Percentiles rank a stretch among this genome's conserved stretches.
Conservation (phyloP, 2,113 vertebrate species). For the Campylorhamphus procurvoides region DNA sequence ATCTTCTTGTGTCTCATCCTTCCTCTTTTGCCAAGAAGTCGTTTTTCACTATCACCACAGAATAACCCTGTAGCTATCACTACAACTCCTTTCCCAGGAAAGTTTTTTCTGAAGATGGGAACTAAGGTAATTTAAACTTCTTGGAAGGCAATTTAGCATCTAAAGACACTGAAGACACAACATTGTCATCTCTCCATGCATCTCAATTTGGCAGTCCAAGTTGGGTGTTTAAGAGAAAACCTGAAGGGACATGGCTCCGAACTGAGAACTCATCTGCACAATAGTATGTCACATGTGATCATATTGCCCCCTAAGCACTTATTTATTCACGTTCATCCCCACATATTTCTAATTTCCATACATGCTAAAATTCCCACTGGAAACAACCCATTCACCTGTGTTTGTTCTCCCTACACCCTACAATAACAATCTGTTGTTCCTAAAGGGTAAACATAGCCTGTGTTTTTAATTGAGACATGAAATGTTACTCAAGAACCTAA, state of each 20-base stretch:
- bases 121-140: not conserved
- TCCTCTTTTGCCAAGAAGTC: not conserved
- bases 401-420: not conserved
- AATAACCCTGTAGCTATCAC: not conserved
- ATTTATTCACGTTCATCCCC: not conserved
- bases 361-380: not conserved
- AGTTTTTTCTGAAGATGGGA: not conserved
- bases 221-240: not conserved
- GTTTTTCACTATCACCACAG: not conserved
- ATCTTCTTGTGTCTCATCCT: not conserved
- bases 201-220: not conserved
- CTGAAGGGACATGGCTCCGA: not conserved
- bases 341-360: not conserved
- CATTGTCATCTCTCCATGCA: not conserved
- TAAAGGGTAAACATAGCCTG: slow-evolving; percentile 12
- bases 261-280: not conserved
- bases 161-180: not conserved
- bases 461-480: not conserved
- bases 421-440: slow-evolving; percentile 19
- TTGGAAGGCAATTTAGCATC: not conserved
- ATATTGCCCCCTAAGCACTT: not conserved
- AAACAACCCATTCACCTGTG: not conserved
- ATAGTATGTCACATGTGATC: not conserved
- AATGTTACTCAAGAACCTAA: not conserved
- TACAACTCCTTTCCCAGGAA: not conserved